A percentile compares a stretch with the other conserved stretches of the same genome.
Conservation (phyloP, 2,113 vertebrate species). For the Mesoclemmys tuberculata region DNA sequence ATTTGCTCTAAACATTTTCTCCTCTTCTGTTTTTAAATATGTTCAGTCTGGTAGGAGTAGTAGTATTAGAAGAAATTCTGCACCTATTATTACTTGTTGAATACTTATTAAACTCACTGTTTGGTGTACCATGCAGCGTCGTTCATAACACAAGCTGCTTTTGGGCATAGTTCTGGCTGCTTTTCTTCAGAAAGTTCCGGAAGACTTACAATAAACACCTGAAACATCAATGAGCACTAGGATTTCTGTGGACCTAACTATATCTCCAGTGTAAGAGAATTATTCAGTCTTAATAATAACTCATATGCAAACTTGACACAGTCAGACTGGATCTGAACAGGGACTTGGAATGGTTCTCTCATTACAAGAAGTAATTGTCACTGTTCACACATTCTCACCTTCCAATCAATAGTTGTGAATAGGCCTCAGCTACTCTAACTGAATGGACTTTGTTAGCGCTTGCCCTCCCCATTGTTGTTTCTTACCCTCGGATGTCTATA, state of each 20-base stretch:
- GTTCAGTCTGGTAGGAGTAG: background rate
- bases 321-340: too few species aligned
- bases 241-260: background rate
- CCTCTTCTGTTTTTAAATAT: background rate
- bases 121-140: background rate
- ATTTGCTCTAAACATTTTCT: background rate
- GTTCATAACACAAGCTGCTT: background rate
- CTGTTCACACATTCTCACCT: too few species aligned
- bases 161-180: fast-evolving
- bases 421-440: too few species aligned
- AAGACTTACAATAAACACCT: background rate
- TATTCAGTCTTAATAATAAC: too few species aligned
- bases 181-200: background rate
- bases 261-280: background rate
- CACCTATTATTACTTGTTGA: background rate
- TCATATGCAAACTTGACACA: too few species aligned
- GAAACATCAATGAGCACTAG: background rate
- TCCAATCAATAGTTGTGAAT: too few species aligned
- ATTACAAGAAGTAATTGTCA: too few species aligned
- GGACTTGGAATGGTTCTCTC: too few species aligned
- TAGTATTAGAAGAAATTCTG: background rate
- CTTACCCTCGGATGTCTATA: too few species aligned
- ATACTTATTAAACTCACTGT: background rate
- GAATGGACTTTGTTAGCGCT: too few species aligned
- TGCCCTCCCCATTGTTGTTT: too few species aligned